Evolutionary conservation across 2,888 invertebrate species (phyloP).

Genomic region (Escarpia spicata): DNA sequence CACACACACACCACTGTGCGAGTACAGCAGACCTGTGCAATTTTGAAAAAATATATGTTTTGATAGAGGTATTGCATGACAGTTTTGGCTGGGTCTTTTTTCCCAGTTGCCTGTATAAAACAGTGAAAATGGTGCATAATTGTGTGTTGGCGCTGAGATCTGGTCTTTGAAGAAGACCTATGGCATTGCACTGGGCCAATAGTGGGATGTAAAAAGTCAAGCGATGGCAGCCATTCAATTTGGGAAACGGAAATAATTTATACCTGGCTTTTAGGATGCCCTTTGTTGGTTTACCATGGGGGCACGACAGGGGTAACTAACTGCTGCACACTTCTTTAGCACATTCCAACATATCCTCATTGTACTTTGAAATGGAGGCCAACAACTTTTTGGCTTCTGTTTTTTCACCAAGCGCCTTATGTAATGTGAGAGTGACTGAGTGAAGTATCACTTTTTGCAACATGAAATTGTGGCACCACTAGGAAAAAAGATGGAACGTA

Average conservation of each 20-base stretch:
- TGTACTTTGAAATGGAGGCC: not conserved
- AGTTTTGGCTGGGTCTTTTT: not conserved
- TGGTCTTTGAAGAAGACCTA: not conserved
- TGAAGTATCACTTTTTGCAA: not conserved
- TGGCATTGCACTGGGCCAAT: not conserved
- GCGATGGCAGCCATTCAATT: not conserved
- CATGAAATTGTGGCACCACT: not conserved
- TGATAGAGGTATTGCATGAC: not conserved
- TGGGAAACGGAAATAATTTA: constrained; percentile 1
- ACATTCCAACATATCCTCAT: not conserved
- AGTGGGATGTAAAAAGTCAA: not conserved
- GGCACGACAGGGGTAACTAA: not conserved
- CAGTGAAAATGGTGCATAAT: not conserved
- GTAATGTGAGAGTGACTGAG: not conserved
- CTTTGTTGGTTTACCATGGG: not conserved
- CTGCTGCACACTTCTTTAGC: not conserved
- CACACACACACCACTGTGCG: not conserved
- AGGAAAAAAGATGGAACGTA: too few relatives aligned
- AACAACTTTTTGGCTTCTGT: not conserved
- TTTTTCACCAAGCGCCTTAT: not conserved
- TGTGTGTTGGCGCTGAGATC: not conserved
- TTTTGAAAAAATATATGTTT: not conserved
- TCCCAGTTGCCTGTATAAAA: not conserved
- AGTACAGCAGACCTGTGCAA: not conserved
- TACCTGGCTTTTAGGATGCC: not conserved